Percentiles rank a stretch among this genome's conserved stretches.
Evolutionary conservation across 2,888 invertebrate genomes (phyloP).

Genomic region (Synergus gifuensis): DNA sequence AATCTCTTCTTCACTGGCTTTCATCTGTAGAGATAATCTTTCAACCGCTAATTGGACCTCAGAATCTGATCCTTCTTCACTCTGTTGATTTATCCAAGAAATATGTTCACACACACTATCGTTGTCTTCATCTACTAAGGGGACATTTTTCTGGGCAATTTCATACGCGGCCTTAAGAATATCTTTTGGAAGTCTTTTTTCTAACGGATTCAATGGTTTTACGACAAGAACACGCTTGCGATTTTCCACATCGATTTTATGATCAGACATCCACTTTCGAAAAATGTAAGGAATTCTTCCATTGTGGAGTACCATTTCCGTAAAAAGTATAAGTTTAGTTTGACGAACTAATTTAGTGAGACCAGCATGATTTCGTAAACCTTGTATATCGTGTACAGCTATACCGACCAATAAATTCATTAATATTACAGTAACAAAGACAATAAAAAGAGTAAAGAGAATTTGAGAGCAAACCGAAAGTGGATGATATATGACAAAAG

Average conservation of each 20-base stretch:
- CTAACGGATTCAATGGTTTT: slow-evolving; percentile 78
- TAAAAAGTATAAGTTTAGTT: slow-evolving; percentile 78
- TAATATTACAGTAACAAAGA: slow-evolving; percentile 76
- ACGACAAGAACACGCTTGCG: slow-evolving; percentile 77
- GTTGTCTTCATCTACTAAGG: slow-evolving; percentile 64
- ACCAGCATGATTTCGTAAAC: slow-evolving; percentile 78
- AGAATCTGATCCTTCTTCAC: slow-evolving; percentile 59
- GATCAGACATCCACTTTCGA: slow-evolving; percentile 75
- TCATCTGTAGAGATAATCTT: slow-evolving; percentile 64
- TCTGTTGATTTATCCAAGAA: slow-evolving; percentile 63
- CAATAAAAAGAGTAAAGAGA: slow-evolving; percentile 74
- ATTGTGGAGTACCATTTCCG: slow-evolving; percentile 77
- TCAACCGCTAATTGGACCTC: slow-evolving; percentile 62
- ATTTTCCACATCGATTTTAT: slow-evolving; percentile 75
- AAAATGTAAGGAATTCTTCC: slow-evolving; percentile 75
- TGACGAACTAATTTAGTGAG: slow-evolving; percentile 78
- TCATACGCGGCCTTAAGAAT: slow-evolving; percentile 77
- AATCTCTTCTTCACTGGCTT: slow-evolving; percentile 67
- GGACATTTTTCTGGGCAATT: slow-evolving; percentile 75
- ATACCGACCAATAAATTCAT: slow-evolving; percentile 77
- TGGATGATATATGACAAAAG: slow-evolving; percentile 72
- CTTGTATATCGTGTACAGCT: slow-evolving; percentile 77
- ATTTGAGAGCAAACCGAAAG: slow-evolving; percentile 74
- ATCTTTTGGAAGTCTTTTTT: slow-evolving; percentile 77
- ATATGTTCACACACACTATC: slow-evolving; percentile 60